Percentiles rank a stretch among this genome's conserved stretches.
Evolutionary conservation across 1,140 invertebrate species (phyloP).

Genomic region (Cylas formicarius): DNA sequence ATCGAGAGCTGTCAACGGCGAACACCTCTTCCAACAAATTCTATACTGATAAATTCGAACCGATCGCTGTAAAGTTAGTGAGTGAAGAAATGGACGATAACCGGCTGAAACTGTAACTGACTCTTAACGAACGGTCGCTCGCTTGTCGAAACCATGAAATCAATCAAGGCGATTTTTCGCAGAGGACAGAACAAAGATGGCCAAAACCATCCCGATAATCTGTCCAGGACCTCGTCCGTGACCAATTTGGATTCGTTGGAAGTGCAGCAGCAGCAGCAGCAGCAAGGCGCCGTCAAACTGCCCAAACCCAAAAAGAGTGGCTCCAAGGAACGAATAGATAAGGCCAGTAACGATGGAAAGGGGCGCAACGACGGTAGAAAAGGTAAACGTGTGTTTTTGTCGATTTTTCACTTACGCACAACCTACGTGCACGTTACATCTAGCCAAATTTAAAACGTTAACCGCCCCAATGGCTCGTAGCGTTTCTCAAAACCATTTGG

Average conservation of each 20-base stretch:
- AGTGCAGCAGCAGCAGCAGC: slow-evolving; percentile 2
- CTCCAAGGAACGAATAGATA: slow-evolving; percentile 36
- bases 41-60: too few species aligned
- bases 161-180: slow-evolving; percentile 40
- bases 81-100: too few species aligned
- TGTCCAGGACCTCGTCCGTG: slow-evolving; percentile 37
- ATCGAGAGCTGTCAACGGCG: too few species aligned
- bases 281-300: slow-evolving; percentile 23
- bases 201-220: slow-evolving; percentile 28
- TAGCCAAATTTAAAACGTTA: too few species aligned
- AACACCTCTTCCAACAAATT: too few species aligned
- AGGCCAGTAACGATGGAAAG: slow-evolving; percentile 27
- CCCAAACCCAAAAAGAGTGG: slow-evolving; percentile 32
- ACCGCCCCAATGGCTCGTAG: too few species aligned
- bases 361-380: slow-evolving; percentile 33
- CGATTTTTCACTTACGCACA: too few species aligned
- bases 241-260: slow-evolving; percentile 34
- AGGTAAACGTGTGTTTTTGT: slow-evolving; percentile 16
- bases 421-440: too few species aligned
- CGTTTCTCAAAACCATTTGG: too few species aligned
- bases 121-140: too few species aligned
- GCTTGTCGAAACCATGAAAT: slow-evolving; percentile 32
- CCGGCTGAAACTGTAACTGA: too few species aligned
- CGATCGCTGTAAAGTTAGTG: too few species aligned
- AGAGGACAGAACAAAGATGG: slow-evolving; percentile 33